Base-by-base conservation (phyloP, 1,140 invertebrate species). In the Holotrichia oblita region DNA sequence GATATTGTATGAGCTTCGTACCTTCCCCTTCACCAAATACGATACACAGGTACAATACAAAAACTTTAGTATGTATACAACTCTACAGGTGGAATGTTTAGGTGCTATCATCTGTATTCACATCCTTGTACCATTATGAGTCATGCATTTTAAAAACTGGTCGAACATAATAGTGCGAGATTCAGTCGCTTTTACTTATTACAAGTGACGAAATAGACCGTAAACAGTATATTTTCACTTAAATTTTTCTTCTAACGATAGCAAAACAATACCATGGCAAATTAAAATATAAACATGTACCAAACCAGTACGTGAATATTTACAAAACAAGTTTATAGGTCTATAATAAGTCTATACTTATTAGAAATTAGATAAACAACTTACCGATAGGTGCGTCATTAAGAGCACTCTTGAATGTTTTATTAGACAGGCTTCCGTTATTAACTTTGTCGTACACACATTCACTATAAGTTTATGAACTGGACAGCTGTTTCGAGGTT, bases 301-400 rank as follows among this genome's bases (percentile, higher is more conserved):
- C 48, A 55, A 55, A 55, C 14, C 48, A n/a, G 0, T 17, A 55
- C n/a, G 14, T 17, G 12, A n/a, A 55, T n/a, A 55, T 17, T 55
- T 55, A n/a, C 48, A 55, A 55, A 34, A 55, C 48, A 55, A 55
- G 17, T 17, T 55, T 55, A 17, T 17, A 17, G 48, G 14, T 55
- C 6, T n/a, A n/a, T n/a, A n/a, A n/a, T n/a, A n/a, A n/a, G n/a
- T n/a, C n/a, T 14, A 17, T 17, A 55, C n/a, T 14, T 17, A 55
- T 55, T 55, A 55, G 48, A n/a, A 48, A 14, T 34, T 55, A n/a
- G n/a, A 17, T 55, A 55, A 55, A 55, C 17, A 55, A 55, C 48
- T 55, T 55, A 55, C 48, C 48, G 48, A 55, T 55, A 55, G 7
- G 48, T 55, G 48, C 48, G 48, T 55, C 48, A 55, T 55, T 17